Evolutionary conservation across 2,113 vertebrate genomes (phyloP), one percentile per base, ranked within the genome.

Genomic region (Ailurus styani): DNA sequence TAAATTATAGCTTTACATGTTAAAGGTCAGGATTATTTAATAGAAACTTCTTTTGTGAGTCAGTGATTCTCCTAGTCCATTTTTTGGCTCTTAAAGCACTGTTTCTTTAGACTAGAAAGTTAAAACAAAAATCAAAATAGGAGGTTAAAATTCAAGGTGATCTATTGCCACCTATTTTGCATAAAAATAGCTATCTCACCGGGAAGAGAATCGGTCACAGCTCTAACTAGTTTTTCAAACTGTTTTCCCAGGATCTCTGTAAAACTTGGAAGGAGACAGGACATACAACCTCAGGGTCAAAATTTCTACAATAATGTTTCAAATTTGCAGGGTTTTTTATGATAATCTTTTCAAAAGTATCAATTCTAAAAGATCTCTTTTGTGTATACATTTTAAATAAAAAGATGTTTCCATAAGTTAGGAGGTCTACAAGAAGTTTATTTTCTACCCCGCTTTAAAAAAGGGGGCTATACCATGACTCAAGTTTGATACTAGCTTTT

Each of bases 51-150:
- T 42, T 50, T 81, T 84, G 23, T 82, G 20, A 27, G 21, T 68
- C 42, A 17, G 4, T 52, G 47, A 73, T 95, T 72, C 25, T 95
- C 27, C 5, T 14, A 68, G 11, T 62, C 18, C 4, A 18, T 82
- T 81, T 64, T 66, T 89, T 93, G 40, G 13, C 34, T 89, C 50
- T 89, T 57, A 91, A 55, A 91, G 91, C 1, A 77, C 1, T 45
- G 7, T 52, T 37, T 7, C 79, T 93, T 96, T 89, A 89, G 96
- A 95, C 93, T 40, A 77, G 4, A 75, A 91, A 97, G 70, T 64
- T 77, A 60, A 82, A 91, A 66, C 45, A 83, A 66, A 87, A 66
- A 94, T 85, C 52, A 92, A 75, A 52, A 52, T 52, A 78, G 29
- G n/a, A 50, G 29, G 75, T 78, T 55, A 50, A 47, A 78, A 45